phyloP scores from a whole-genome alignment of 2,797 vertebrate species.

The Nyctibius grandis region DNA sequence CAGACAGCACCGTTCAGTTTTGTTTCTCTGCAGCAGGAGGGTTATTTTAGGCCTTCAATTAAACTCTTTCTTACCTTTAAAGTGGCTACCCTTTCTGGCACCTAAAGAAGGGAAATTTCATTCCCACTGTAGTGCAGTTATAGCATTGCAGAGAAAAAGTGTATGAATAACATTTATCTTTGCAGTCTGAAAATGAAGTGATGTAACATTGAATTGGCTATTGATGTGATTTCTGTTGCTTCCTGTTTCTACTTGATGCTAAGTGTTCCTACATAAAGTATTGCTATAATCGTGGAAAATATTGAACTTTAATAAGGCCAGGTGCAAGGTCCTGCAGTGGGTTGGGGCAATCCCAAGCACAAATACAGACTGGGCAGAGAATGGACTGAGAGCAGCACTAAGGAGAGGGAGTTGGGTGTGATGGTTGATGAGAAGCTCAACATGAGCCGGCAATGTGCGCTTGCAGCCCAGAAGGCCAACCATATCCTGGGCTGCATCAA shows the following conservation, averaged over 20 bases:
- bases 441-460: too few relatives aligned
- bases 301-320: too few relatives aligned
- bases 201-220: background rate
- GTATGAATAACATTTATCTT: background rate
- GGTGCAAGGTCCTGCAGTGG: too few relatives aligned
- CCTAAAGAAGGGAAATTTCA: background rate
- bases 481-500: too few relatives aligned
- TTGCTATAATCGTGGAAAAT: slow-evolving; percentile 15
- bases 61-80: background rate
- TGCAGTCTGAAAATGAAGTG: background rate
- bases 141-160: background rate
- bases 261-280: slow-evolving; percentile 48
- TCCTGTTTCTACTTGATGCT: slow-evolving; percentile 7
- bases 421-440: too few relatives aligned
- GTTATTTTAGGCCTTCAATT: background rate
- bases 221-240: slow-evolving; percentile 20
- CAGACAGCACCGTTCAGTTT: background rate
- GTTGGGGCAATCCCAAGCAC: too few relatives aligned
- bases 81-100: background rate
- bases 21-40: background rate
- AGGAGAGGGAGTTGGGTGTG: too few relatives aligned
- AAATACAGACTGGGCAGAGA: too few relatives aligned
- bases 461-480: too few relatives aligned
- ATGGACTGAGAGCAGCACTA: too few relatives aligned
- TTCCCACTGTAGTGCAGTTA: background rate